phyloP scores from a whole-genome alignment of 1,140 invertebrate genomes.

The Bemisia tabaci region DNA sequence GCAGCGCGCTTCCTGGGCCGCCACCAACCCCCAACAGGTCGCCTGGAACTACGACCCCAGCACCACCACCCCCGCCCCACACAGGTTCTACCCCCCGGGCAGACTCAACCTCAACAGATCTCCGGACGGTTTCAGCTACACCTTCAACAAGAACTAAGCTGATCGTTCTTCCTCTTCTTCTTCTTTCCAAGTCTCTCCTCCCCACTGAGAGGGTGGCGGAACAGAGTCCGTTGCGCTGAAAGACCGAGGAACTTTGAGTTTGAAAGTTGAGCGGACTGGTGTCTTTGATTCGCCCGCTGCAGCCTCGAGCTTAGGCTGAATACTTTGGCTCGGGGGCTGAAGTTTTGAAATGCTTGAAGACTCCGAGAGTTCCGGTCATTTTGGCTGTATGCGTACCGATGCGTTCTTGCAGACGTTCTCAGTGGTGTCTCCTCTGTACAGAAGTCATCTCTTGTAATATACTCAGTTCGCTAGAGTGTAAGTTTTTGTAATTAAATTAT shows the following conservation, averaged over 20 bases:
- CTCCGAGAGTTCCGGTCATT: background rate
- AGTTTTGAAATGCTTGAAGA: no score
- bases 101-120: conserved; percentile 68
- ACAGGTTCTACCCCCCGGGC: conserved; percentile 62
- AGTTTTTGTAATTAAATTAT: conserved; percentile 1
- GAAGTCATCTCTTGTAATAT: background rate
- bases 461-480: background rate
- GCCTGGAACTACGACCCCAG: background rate
- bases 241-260: no score
- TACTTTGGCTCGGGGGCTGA: no score
- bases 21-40: background rate
- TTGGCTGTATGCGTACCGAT: background rate
- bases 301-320: no score
- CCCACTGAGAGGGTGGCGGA: no score
- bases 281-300: no score
- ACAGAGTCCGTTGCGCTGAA: no score
- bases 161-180: no score
- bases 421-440: background rate
- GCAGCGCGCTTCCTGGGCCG: background rate
- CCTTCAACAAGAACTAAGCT: conserved; percentile 47
- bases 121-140: conserved; percentile 69
- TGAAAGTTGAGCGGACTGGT: no score
- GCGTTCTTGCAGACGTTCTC: background rate
- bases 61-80: conserved; percentile 47
- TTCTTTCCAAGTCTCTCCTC: no score